Conservation (phyloP, 2,113 vertebrate genomes). For the Micronycteris hirsuta region DNA sequence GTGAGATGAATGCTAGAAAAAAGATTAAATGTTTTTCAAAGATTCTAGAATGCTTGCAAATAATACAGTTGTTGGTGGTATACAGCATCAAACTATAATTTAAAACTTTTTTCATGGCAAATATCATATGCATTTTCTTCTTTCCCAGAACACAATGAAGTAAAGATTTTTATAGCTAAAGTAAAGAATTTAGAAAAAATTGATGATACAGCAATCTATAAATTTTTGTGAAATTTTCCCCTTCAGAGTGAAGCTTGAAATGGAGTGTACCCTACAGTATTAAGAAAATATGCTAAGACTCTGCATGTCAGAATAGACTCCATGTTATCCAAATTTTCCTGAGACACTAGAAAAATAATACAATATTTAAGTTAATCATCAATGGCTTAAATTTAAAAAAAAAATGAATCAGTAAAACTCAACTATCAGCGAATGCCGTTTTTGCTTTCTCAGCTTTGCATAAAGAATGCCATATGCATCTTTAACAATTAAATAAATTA, state of each 20-base stretch:
- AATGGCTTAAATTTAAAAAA: neutral
- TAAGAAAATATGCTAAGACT: neutral
- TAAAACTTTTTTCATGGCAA: neutral
- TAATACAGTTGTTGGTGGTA: neutral
- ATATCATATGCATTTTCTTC: neutral
- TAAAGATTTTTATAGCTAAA: neutral
- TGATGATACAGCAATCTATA: neutral
- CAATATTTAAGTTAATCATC: neutral
- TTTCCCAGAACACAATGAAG: neutral
- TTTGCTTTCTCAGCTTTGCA: neutral
- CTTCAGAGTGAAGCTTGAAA: neutral
- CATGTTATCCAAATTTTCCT: neutral
- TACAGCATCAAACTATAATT: neutral
- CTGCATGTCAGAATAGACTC: neutral
- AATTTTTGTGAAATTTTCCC: neutral
- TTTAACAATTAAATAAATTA: conserved; percentile 6
- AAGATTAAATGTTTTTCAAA: neutral
- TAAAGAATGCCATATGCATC: neutral
- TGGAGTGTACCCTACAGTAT: neutral
- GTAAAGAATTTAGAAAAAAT: neutral
- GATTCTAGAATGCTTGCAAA: neutral
- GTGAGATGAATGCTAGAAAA: neutral
- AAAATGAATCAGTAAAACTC: neutral
- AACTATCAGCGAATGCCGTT: neutral
- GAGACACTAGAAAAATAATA: neutral